Conservation (phyloP, 2,113 vertebrate species). For the Myrmecobius fasciatus region DNA sequence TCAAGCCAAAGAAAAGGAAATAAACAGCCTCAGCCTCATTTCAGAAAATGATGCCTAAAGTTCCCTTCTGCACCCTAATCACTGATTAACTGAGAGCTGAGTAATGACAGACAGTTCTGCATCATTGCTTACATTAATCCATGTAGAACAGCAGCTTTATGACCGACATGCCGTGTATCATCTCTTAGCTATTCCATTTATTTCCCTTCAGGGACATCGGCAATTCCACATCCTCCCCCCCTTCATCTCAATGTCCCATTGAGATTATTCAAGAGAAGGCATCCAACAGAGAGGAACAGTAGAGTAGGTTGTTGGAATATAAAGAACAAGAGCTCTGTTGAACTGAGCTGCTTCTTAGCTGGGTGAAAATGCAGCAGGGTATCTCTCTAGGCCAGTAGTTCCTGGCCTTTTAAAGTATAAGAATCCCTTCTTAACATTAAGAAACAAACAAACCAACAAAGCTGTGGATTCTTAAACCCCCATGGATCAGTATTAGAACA, state of each 20-base stretch:
- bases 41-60: background rate
- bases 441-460: background rate
- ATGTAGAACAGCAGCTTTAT: conserved; percentile 2
- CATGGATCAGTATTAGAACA: background rate
- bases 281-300: background rate
- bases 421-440: background rate
- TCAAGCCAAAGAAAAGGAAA: background rate
- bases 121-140: background rate
- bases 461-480: background rate
- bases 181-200: background rate
- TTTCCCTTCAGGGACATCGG: background rate
- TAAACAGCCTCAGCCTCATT: background rate
- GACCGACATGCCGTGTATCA: background rate
- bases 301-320: background rate
- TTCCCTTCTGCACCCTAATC: background rate
- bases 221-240: background rate
- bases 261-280: background rate
- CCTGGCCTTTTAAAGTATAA: background rate
- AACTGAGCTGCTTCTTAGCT: background rate
- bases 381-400: background rate
- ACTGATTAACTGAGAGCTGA: conserved; percentile 1
- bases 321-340: background rate
- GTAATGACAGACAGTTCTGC: background rate
- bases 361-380: background rate
- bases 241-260: background rate